A percentile compares a stretch with the other conserved stretches of the same genome.
Evolutionary conservation across 2,113 vertebrate genomes (phyloP).

Genomic region (Ginglymostoma cirratum): DNA sequence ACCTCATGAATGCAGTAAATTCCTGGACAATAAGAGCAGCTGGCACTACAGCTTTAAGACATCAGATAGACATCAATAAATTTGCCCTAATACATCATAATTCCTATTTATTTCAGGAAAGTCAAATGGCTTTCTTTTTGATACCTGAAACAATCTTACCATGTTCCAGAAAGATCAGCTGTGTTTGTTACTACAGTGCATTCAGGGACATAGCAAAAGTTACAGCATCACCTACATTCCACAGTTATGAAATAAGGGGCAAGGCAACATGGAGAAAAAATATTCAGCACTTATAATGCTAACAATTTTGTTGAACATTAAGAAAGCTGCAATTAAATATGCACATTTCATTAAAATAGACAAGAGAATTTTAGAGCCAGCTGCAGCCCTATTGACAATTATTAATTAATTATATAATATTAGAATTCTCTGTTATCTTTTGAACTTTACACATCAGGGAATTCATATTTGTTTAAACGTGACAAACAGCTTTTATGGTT

Average conservation of each 20-base stretch:
- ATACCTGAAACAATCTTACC: neutral
- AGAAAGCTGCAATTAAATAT: slow-evolving; percentile 20
- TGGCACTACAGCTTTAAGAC: neutral
- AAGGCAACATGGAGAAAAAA: neutral
- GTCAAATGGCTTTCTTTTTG: neutral
- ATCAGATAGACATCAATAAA: neutral
- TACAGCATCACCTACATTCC: neutral
- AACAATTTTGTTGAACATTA: slow-evolving; percentile 13
- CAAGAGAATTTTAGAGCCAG: slow-evolving; percentile 28
- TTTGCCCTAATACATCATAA: neutral
- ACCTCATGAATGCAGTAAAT: neutral
- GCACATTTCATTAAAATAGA: slow-evolving; percentile 35
- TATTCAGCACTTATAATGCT: neutral
- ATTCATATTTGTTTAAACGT: slow-evolving; percentile 38
- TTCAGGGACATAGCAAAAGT: neutral
- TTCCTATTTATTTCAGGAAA: neutral
- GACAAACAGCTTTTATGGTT: slow-evolving; percentile 34
- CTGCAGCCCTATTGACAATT: slow-evolving; percentile 35
- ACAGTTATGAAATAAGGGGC: neutral
- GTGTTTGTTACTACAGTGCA: neutral
- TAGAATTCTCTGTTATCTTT: slow-evolving; percentile 38
- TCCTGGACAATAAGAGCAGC: neutral
- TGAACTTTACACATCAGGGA: slow-evolving; percentile 34
- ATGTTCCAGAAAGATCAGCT: neutral
- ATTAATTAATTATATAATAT: slow-evolving; percentile 37